These are phyloP conservation scores for Nannospalax galili DNA, from an alignment of 2,113 vertebrate species.

Conservation along the genomic window DNA sequence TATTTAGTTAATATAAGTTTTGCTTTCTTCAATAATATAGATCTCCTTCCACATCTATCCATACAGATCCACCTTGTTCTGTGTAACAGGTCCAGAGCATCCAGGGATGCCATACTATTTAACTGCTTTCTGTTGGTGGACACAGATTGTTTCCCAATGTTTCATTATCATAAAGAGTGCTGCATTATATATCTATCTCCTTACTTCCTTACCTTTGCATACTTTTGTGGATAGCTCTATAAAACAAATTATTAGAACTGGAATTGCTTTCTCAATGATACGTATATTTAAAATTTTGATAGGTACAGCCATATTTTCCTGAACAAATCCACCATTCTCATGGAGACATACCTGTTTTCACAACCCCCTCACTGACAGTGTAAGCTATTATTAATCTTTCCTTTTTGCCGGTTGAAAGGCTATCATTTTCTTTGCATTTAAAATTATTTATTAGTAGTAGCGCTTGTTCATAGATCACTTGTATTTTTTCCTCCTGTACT, in stretches of 20 bases:
- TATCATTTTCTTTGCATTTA: neutral
- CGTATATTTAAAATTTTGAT: constrained; percentile 19
- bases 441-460: neutral
- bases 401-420: neutral
- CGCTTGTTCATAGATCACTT: neutral
- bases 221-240: constrained; percentile 3
- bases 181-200: neutral
- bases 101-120: neutral
- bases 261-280: constrained; percentile 27
- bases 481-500: neutral
- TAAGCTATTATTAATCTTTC: neutral
- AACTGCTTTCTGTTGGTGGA: neutral
- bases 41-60: neutral
- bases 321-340: neutral
- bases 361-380: neutral
- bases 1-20: neutral
- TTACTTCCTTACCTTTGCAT: neutral
- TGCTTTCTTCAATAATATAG: neutral
- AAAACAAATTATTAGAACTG: constrained; percentile 7
- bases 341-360: neutral
- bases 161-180: neutral
- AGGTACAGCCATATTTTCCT: constrained; percentile 9
- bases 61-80: neutral
- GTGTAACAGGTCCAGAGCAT: neutral
- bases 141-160: neutral